Evolutionary conservation across 2,113 vertebrate species (phyloP), one percentile per base, ranked within the genome.

Genomic region (Riparia riparia): DNA sequence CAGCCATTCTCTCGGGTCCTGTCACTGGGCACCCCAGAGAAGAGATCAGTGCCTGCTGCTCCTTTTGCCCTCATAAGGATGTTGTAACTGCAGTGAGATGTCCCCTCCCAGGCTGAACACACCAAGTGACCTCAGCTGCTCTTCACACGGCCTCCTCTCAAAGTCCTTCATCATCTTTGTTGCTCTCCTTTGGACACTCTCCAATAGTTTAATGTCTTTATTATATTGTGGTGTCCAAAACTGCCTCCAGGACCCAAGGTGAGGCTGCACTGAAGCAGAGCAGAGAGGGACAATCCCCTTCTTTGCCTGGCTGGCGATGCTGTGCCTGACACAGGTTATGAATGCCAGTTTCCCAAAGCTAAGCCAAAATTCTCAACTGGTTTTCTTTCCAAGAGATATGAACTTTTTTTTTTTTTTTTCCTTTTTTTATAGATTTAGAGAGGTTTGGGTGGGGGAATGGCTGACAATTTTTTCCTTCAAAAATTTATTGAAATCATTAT

Each of bases 241-340:
- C 44, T 26, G 25, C 51, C 0, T 31, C 1, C 51, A 50, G 25
- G 0, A 64, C 82, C 41, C 0, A 0, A 41, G 14, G 2, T 28
- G 58, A 56, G 41, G 41, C 58, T 8, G 18, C 49, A 2, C 6
- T 41, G 64, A 2, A 2, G n/a, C n/a, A 73, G 29, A 54, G 41
- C 22, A 84, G 41, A 64, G 28, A 0, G 2, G n/a, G 15, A 65
- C 29, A 73, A 74, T 65, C 18, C 24, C 29, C 22, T 49, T 15
- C 41, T 4, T 19, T n/a, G 22, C 58, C 69, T 6, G 28, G 22
- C 28, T 45, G 69, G 41, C 0, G 2, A 73, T 84, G 41, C 47
- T 63, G 21, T 14, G 32, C 28, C 41, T 56, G 24, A 91, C 88
- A 94, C 70, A 25, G 57, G 73, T 80, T 72, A 79, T 72, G 84